Percentiles rank a stretch among this genome's conserved stretches.
Conservation (phyloP, 1,140 invertebrate genomes). For the Lordiphosa stackelbergi region DNA sequence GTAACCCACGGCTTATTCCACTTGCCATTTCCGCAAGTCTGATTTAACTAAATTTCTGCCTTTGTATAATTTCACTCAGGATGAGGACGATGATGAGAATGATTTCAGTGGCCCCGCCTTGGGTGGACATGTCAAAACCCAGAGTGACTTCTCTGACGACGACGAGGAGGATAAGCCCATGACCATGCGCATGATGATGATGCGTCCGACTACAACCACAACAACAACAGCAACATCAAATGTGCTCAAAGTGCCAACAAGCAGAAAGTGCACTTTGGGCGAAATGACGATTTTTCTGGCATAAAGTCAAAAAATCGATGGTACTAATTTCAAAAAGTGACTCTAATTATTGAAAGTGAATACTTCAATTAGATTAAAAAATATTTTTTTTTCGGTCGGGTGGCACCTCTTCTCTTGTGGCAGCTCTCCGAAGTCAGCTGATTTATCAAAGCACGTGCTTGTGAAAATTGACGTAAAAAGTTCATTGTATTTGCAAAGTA, state of each 20-base stretch:
- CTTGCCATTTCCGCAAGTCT: not conserved
- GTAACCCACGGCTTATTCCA: constrained; percentile 3
- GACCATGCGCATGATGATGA: constrained; percentile 72
- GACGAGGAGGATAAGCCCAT: constrained; percentile 74
- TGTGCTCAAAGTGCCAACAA: constrained; percentile 75
- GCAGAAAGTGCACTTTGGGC: no score
- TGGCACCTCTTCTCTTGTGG: no score
- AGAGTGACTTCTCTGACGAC: constrained; percentile 74
- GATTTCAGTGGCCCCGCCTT: constrained; percentile 74
- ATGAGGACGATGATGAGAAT: constrained; percentile 71
- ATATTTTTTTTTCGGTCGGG: no score
- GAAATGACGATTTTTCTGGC: no score
- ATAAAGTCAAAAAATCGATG: no score
- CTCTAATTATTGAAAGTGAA: no score
- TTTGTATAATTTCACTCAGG: constrained; percentile 21
- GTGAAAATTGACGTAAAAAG: no score
- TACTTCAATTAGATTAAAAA: no score
- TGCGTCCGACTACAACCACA: constrained; percentile 48
- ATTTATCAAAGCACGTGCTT: no score
- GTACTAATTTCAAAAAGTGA: no score
- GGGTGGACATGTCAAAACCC: constrained; percentile 70
- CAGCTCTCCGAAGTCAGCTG: no score
- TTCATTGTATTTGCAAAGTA: no score
- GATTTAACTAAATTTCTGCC: not conserved
- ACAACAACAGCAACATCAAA: constrained; percentile 35